phyloP scores from a whole-genome alignment of 2,888 invertebrate genomes.

The Epinotia bilunana region DNA sequence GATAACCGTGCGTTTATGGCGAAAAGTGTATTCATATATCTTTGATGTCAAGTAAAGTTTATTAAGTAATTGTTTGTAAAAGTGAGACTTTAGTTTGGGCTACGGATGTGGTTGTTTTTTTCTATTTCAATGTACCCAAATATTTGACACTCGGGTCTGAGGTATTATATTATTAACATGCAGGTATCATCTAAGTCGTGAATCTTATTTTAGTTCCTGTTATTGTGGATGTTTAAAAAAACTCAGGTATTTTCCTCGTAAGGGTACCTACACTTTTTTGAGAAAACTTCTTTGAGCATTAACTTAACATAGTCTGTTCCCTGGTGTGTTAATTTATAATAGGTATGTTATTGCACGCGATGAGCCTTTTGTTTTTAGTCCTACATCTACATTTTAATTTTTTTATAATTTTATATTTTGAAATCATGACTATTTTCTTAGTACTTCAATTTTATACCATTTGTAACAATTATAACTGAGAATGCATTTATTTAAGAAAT shows the following conservation, averaged over 20 bases:
- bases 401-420: slow-evolving; percentile 4
- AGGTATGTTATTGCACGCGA: background rate
- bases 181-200: no score
- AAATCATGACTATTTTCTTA: background rate
- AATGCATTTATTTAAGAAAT: slow-evolving; percentile 3
- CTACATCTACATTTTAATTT: background rate
- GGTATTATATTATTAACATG: no score
- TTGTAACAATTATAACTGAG: background rate
- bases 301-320: no score
- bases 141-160: background rate
- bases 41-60: no score
- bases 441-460: background rate
- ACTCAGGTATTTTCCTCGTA: no score
- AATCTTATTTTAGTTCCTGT: no score
- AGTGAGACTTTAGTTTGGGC: background rate
- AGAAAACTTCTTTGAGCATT: no score
- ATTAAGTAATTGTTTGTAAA: background rate
- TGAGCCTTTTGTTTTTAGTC: background rate
- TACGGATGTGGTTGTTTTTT: background rate
- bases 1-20: background rate
- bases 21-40: background rate
- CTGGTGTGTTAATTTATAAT: background rate
- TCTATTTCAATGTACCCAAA: background rate
- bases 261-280: no score
- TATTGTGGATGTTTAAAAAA: no score